Base-by-base conservation (phyloP, 2,888 invertebrate species). In the Chrysopilus asiliformis region DNA sequence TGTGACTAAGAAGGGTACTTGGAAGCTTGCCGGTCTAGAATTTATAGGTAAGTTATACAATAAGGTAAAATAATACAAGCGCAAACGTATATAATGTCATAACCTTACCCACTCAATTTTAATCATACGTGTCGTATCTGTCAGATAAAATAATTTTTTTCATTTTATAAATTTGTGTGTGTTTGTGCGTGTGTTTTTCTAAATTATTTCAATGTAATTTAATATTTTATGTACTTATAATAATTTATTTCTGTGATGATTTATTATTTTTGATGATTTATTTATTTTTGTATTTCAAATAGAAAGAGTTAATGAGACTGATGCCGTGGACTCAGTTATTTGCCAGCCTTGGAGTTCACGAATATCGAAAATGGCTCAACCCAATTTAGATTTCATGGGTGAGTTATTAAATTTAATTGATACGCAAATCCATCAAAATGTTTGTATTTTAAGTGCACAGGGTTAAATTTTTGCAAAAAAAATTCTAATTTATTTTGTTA, bases 11-110 rank as follows among this genome's bases (percentile, higher is more conserved):
- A 76, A 80, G 39, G 91, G 94, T 45, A 86, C 89, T 27, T 97
- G 97, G 97, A 97, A 97, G 62, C 71, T 97, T 41, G 85, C 84
- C 32, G 94, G 95, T 17, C 73, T 97, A 45, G 93, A 94, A 58
- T 95, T 94, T 64, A 72, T 79, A 47, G 90, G 93, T 83, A 66
- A 68, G 68, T 64, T 25, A 18, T 13, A n/a, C n/a, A n/a, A n/a
- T n/a, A n/a, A n/a, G n/a, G n/a, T n/a, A n/a, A n/a, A n/a, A n/a
- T n/a, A n/a, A n/a, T n/a, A n/a, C n/a, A n/a, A n/a, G n/a, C n/a
- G n/a, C n/a, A n/a, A n/a, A n/a, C n/a, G n/a, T n/a, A n/a, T n/a
- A n/a, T n/a, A n/a, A n/a, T n/a, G n/a, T n/a, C n/a, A n/a, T n/a
- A n/a, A n/a, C n/a, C n/a, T n/a, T n/a, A n/a, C n/a, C n/a, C n/a